A percentile compares a stretch with the other conserved stretches of the same genome.
phyloP scores from a whole-genome alignment of 2,797 vertebrate species.

The Percopsis omiscomaycus region DNA sequence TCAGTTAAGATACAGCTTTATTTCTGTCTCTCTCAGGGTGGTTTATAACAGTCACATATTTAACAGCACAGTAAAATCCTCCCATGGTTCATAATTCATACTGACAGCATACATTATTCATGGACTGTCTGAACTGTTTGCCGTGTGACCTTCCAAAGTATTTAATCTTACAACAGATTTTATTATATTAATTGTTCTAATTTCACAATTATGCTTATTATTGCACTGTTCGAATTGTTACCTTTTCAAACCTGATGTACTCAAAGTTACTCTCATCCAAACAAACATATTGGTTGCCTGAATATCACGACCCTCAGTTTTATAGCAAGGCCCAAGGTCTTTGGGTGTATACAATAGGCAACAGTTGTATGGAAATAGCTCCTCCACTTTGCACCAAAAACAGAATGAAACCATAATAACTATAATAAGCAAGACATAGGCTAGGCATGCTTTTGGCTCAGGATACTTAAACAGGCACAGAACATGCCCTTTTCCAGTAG shows the following conservation, averaged over 20 bases:
- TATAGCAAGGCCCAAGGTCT: slow-evolving; percentile 19
- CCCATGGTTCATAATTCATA: slow-evolving; percentile 78
- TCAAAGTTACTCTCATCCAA: not conserved
- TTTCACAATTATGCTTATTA: slow-evolving; percentile 28
- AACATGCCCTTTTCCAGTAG: slow-evolving; percentile 9
- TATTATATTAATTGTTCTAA: not conserved
- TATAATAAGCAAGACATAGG: not conserved
- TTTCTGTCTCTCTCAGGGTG: slow-evolving; percentile 6
- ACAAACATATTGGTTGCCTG: not conserved
- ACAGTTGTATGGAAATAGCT: slow-evolving; percentile 9
- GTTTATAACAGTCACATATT: slow-evolving; percentile 53
- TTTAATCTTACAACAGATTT: slow-evolving; percentile 12
- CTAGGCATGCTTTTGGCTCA: slow-evolving; percentile 7
- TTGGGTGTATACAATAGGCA: slow-evolving; percentile 14
- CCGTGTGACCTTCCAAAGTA: slow-evolving; percentile 64
- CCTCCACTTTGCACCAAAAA: slow-evolving; percentile 27
- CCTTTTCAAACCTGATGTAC: no score
- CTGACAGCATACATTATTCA: slow-evolving; percentile 70
- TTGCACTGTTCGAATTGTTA: not conserved
- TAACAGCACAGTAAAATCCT: slow-evolving; percentile 70
- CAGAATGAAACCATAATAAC: no score
- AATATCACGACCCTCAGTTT: slow-evolving; percentile 37
- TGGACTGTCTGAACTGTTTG: slow-evolving; percentile 68
- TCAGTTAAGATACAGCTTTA: slow-evolving; percentile 16
- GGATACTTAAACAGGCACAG: not conserved